Evolutionary conservation across 37 sponge, comb jelly and placozoan species (phyloP).

Genomic region (Diacarnus erythraeanus): DNA sequence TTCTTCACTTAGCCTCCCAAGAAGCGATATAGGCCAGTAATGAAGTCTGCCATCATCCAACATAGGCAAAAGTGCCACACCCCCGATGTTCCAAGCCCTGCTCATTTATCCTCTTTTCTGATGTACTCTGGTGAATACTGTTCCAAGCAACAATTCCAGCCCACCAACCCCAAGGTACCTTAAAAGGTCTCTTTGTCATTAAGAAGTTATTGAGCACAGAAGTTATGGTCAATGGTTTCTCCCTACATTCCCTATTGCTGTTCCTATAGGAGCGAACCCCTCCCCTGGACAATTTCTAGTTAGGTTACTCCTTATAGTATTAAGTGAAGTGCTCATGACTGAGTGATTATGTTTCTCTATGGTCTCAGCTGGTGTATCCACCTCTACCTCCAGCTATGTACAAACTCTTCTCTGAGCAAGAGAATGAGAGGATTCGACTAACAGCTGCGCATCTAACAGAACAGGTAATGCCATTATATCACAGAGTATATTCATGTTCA

Average conservation of each 20-base stretch:
- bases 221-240: not conserved
- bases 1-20: slow-evolving; percentile 64
- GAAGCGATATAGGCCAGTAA: slow-evolving; percentile 46
- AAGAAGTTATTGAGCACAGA: not conserved
- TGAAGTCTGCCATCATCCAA: slow-evolving; percentile 47
- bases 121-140: slow-evolving; percentile 26
- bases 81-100: slow-evolving; percentile 1
- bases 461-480: slow-evolving; percentile 20
- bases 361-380: slow-evolving; percentile 38
- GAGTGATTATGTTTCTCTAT: too few relatives aligned
- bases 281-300: too few relatives aligned
- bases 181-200: not conserved
- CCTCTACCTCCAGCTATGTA: slow-evolving; percentile 18
- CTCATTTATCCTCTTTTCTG: slow-evolving; percentile 45
- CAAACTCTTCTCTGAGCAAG: slow-evolving; percentile 61
- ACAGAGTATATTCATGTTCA: not conserved
- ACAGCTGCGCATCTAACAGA: slow-evolving; percentile 40
- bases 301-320: too few relatives aligned
- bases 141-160: slow-evolving; percentile 16
- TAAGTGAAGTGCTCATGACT: too few relatives aligned
- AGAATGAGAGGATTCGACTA: slow-evolving; percentile 38
- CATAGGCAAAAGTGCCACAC: slow-evolving; percentile 24
- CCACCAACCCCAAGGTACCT: slow-evolving; percentile 43
- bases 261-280: not conserved
- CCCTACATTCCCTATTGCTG: not conserved